Evolutionary conservation across 2,888 invertebrate genomes (phyloP), one percentile per base, ranked within the genome.

Genomic region (Clostera curtula): DNA sequence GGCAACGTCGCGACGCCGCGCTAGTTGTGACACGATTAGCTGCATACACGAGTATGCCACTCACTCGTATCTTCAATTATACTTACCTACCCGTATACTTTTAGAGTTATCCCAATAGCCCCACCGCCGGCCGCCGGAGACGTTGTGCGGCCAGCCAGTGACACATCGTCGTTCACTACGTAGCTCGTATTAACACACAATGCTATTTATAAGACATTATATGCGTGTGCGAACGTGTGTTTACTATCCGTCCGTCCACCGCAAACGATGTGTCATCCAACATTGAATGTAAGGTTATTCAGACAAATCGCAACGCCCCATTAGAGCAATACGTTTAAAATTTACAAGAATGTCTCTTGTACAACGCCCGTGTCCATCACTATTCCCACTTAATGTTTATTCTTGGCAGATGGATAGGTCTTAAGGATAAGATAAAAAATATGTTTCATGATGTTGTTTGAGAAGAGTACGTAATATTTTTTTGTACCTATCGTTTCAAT

Each of bases 231-330:
- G 68, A 56, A 58, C 64, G 63, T 61, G 53, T 72, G 77, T 80
- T 82, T 80, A 80, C 82, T 77, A 79, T 74, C 58, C 56, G 62
- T 45, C 63, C 67, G 66, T 59, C 65, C 67, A 62, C 67, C 63
- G 61, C 76, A 62, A 70, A 60, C 65, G 71, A 71, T 79, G 80
- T 79, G 79, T 80, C 79, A 80, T 71, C 67, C 64, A 58, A 61
- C 67, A 65, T 72, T 71, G 59, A 67, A 68, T 68, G 65, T 67
- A 59, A 63, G 67, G 66, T 69, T 72, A 71, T 72, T 69, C 62
- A 57, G 52, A 58, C 67, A 60, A 66, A 65, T 64, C 53, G 55
- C 59, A 71, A 58, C 53, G 53, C 52, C 51, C 55, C 43, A 49
- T 36, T 36, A 36, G 31, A 40, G 31, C 18, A n/a, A n/a, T n/a